A percentile compares a stretch with the other conserved stretches of the same genome.
Conservation (phyloP, 2,888 invertebrate species). For the Nephrotoma guestfalica region DNA sequence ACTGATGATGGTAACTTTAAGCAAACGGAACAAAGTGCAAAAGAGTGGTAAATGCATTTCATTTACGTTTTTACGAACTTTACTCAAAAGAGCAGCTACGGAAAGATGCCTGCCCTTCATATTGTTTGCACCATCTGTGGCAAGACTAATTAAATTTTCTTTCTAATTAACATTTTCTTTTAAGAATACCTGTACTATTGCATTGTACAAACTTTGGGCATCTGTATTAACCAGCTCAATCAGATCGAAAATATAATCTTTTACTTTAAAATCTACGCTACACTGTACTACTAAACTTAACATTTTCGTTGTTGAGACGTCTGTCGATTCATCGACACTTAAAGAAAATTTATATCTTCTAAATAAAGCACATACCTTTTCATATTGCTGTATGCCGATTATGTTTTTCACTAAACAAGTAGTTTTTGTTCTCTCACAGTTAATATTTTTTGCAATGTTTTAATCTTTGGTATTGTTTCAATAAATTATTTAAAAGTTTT, state of each 20-base stretch:
- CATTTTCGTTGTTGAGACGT: not conserved
- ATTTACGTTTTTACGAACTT: slow-evolving; percentile 19
- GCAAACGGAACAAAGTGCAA: too few species aligned
- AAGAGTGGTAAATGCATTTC: slow-evolving; percentile 22
- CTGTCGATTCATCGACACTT: not conserved
- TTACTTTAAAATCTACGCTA: slow-evolving; percentile 9
- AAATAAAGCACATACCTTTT: not conserved
- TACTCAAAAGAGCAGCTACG: slow-evolving; percentile 16
- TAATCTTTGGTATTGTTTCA: too few species aligned
- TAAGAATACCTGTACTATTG: slow-evolving; percentile 16
- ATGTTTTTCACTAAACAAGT: not conserved
- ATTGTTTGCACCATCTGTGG: too few species aligned
- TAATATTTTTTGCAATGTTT: not conserved
- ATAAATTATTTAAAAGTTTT: too few species aligned
- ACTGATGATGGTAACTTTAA: too few species aligned
- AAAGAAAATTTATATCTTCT: not conserved
- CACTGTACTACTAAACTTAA: not conserved
- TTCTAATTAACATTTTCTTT: slow-evolving; percentile 21
- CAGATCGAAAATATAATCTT: slow-evolving; percentile 11
- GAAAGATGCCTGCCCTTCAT: slow-evolving; percentile 11
- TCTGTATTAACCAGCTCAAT: slow-evolving; percentile 6
- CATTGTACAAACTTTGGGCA: slow-evolving; percentile 8
- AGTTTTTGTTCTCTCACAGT: not conserved
- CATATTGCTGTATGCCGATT: not conserved
- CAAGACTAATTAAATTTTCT: slow-evolving; percentile 20